Evolutionary conservation across 1,140 invertebrate genomes (phyloP), one percentile per base, ranked within the genome.

Genomic region (Meloidogyne exigua): DNA sequence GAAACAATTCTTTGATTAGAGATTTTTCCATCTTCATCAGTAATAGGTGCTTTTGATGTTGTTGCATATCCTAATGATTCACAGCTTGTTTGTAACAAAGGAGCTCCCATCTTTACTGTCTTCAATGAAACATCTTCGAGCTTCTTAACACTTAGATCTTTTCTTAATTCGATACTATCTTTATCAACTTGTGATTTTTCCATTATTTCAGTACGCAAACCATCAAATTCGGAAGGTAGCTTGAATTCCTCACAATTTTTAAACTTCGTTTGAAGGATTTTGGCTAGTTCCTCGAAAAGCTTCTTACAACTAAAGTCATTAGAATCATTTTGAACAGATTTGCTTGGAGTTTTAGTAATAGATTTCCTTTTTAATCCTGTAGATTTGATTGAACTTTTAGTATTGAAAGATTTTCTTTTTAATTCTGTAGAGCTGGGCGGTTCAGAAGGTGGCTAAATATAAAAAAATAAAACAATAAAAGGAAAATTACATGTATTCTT

Each of bases 371-470:
- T 49, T 23, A 42, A 26, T 71, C 11, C 21, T 12, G 18, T 25
- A 26, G 21, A 4, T 18, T 25, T 21, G 13, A n/a, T n/a, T n/a
- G 49, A 57, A 57, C 18, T n/a, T n/a, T 57, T 57, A 3, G 18
- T 12, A 57, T 57, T 57, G 18, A 57, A 57, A n/a, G 49, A 57
- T n/a, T 57, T 57, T 5, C 49, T 10, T 49, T 71, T 49, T 23
- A 42, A 26, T 71, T n/a, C 21, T 12, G 18, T 25, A 26, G 21
- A 4, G 21, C 25, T 21, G 13, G 39, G 68, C 42, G 69, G 44
- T 57, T 18, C 44, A 23, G 69, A 25, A 21, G 69, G 67, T 32
- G 67, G 39, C n/a, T 39, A 15, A 49, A 21, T 71, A 49, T 66
- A 28, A 32, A 66, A 5, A 66, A 21, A 15, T 26, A 23, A 26